Percentiles rank a stretch among this genome's conserved stretches.
Conservation (phyloP, 1,140 invertebrate genomes). For the Ectropis grisescens region DNA sequence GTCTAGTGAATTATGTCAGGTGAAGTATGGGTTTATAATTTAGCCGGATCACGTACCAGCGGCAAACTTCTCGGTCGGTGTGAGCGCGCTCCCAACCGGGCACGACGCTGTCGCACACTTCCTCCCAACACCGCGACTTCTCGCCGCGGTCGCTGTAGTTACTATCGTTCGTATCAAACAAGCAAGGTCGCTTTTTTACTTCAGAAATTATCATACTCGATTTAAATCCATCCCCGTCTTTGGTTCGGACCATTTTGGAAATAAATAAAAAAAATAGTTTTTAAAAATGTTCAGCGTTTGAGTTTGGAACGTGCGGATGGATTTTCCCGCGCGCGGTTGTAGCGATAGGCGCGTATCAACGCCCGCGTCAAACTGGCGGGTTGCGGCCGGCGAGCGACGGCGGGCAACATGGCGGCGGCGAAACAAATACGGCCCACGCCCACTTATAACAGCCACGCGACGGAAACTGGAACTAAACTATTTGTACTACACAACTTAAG, state of each 20-base stretch:
- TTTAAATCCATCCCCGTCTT: constrained; percentile 48
- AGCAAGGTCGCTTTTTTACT: constrained; percentile 47
- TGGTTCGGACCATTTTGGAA: constrained; percentile 41
- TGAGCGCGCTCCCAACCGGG: constrained; percentile 41
- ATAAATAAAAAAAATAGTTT: constrained; percentile 18
- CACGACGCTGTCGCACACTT: constrained; percentile 49
- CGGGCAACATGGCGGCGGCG: constrained; percentile 29
- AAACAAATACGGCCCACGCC: constrained; percentile 40
- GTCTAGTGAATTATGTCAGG: too few relatives aligned
- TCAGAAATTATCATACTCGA: constrained; percentile 45
- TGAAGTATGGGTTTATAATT: constrained; percentile 23
- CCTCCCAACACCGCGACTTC: constrained; percentile 53
- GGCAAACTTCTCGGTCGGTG: constrained; percentile 37
- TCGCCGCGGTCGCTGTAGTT: constrained; percentile 51
- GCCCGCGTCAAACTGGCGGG: constrained; percentile 60
- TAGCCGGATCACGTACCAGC: constrained; percentile 41
- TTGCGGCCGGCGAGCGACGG: constrained; percentile 22
- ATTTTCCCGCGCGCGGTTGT: constrained; percentile 7
- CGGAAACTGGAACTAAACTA: too few relatives aligned
- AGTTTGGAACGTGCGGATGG: too few relatives aligned
- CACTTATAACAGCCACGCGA: too few relatives aligned
- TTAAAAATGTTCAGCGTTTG: constrained; percentile 6
- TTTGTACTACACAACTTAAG: too few relatives aligned
- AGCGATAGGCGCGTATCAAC: constrained; percentile 28
- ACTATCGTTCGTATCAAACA: constrained; percentile 51